These are phyloP conservation scores for Lepidocolaptes lacrymiger DNA, from an alignment of 2,797 vertebrate species.

Conservation along the genomic window DNA sequence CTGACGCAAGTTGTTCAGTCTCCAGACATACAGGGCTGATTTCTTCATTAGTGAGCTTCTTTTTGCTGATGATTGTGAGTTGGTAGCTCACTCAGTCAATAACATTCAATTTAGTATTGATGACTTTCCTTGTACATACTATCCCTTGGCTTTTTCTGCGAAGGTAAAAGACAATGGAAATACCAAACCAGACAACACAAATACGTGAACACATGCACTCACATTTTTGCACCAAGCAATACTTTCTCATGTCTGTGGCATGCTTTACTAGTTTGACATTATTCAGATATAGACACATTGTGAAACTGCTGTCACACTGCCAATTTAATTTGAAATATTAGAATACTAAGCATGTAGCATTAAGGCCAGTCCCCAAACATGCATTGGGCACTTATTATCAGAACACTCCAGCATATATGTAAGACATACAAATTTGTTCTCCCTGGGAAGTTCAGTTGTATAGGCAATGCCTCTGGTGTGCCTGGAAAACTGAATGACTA, in stretches of 20 bases:
- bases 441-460: neutral
- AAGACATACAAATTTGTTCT: neutral
- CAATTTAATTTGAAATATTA: neutral
- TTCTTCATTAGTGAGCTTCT: conserved; percentile 47
- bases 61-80: conserved; percentile 47
- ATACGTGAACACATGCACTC: rapidly evolving
- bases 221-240: neutral
- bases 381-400: neutral
- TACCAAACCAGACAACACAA: neutral
- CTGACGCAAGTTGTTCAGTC: neutral
- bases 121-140: neutral
- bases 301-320: neutral
- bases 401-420: neutral
- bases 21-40: conserved; percentile 29
- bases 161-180: neutral
- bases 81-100: conserved; percentile 42
- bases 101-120: conserved; percentile 48
- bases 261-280: neutral
- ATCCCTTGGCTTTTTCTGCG: neutral
- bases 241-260: neutral
- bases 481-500: neutral
- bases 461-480: neutral
- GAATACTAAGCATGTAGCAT: neutral
- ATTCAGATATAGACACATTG: neutral
- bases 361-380: neutral